A percentile compares a stretch with the other conserved stretches of the same genome.
Evolutionary conservation across 2,113 vertebrate genomes (phyloP).

Genomic region (Thomomys bottae): DNA sequence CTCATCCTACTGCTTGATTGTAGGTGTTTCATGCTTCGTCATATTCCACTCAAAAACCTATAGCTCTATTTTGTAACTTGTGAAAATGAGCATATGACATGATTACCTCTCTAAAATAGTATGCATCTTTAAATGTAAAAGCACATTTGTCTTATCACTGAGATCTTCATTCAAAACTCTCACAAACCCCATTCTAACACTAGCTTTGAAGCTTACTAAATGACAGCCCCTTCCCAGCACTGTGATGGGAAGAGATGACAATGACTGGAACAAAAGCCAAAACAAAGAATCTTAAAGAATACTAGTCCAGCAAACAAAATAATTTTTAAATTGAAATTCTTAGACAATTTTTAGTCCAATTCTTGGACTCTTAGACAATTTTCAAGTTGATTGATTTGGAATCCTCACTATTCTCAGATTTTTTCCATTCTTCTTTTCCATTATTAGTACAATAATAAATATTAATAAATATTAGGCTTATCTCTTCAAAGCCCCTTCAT

Average conservation of each 20-base stretch:
- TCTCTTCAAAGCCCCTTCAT: neutral
- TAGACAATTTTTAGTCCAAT: no score
- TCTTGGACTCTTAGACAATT: constrained; percentile 17
- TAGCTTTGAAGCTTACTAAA: neutral
- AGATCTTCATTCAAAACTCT: neutral
- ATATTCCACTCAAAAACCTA: neutral
- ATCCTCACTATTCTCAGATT: neutral
- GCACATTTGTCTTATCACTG: neutral
- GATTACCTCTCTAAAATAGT: neutral
- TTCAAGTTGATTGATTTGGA: neutral
- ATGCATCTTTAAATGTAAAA: neutral
- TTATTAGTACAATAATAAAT: neutral
- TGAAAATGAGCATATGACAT: neutral
- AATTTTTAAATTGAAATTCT: neutral
- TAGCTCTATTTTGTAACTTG: neutral
- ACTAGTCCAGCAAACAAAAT: neutral
- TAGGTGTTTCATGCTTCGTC: neutral
- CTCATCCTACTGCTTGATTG: neutral
- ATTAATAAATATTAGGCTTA: neutral
- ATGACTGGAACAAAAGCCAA: neutral
- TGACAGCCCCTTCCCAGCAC: neutral
- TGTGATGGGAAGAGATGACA: neutral
- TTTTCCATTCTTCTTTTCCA: neutral
- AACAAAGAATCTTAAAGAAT: neutral
- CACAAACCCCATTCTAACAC: neutral